phyloP scores from a whole-genome alignment of 2,113 vertebrate genomes.

The Phalacrocorax pelagicus region DNA sequence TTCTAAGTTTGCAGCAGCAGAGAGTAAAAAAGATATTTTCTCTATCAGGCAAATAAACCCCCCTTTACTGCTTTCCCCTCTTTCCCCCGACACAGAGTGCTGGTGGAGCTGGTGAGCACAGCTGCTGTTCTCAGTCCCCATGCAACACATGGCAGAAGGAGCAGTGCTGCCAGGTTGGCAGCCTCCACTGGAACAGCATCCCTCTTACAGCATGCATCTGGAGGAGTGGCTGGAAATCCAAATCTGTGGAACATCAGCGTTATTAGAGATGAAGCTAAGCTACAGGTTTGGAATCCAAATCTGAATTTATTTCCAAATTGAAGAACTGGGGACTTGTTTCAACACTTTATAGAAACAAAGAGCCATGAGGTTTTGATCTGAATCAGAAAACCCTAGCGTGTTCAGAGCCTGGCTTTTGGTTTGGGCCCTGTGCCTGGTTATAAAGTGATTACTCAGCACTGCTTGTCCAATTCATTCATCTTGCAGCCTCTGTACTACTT shows the following conservation, averaged over 20 bases:
- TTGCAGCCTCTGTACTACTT: background rate
- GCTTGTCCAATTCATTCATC: constrained; percentile 21
- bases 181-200: background rate
- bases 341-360: background rate
- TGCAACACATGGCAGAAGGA: background rate
- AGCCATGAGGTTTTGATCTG: constrained; percentile 49
- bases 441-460: constrained; percentile 48
- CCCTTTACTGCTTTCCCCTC: fast-evolving
- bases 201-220: background rate
- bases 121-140: background rate
- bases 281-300: constrained; percentile 7
- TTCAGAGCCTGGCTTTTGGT: constrained; percentile 3
- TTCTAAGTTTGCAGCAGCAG: background rate
- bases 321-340: background rate
- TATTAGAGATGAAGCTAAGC: background rate
- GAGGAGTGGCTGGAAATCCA: background rate
- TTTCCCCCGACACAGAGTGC: fast-evolving
- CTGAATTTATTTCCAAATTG: background rate
- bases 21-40: background rate
- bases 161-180: background rate
- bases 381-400: background rate
- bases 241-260: background rate
- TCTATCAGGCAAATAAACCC: background rate
- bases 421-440: constrained; percentile 1
- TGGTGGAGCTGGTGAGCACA: background rate